These are phyloP conservation scores for Spilogale gracilis DNA, from an alignment of 2,113 vertebrate species.

Conservation along the genomic window DNA sequence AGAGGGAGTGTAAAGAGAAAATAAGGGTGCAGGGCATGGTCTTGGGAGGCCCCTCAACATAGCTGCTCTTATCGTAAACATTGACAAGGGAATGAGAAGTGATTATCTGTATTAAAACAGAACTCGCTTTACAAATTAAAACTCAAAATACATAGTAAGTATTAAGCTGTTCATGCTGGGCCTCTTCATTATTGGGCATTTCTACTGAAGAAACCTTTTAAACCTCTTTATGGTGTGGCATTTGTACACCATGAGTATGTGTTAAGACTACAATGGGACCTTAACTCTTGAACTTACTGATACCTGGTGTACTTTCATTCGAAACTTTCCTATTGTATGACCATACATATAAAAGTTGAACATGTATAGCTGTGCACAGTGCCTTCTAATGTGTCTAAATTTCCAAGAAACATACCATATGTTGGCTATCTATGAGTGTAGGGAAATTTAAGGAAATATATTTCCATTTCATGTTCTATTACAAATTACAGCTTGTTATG, in stretches of 20 bases:
- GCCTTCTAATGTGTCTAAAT: constrained; percentile 44
- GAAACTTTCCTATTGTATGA: constrained; percentile 59
- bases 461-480: constrained; percentile 69
- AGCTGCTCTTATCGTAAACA: not conserved
- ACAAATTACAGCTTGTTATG: constrained; percentile 55
- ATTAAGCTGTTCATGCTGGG: constrained; percentile 32
- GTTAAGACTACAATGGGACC: constrained; percentile 37
- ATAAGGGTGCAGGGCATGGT: not conserved
- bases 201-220: constrained; percentile 58
- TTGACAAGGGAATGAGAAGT: constrained; percentile 3
- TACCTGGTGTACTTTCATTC: constrained; percentile 64
- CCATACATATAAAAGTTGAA: constrained; percentile 56
- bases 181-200: constrained; percentile 45
- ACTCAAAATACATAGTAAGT: not conserved
- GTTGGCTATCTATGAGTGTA: constrained; percentile 64
- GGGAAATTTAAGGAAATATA: constrained; percentile 61
- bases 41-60: not conserved
- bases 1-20: not conserved
- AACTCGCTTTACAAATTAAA: constrained; percentile 59
- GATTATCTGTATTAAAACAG: constrained; percentile 52
- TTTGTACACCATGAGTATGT: constrained; percentile 27
- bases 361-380: not conserved
- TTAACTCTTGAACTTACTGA: constrained; percentile 78
- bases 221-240: constrained; percentile 60
- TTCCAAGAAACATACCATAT: constrained; percentile 37